Evolutionary conservation across 2,113 vertebrate genomes (phyloP), one percentile per base, ranked within the genome.

Genomic region (Perca fluviatilis): DNA sequence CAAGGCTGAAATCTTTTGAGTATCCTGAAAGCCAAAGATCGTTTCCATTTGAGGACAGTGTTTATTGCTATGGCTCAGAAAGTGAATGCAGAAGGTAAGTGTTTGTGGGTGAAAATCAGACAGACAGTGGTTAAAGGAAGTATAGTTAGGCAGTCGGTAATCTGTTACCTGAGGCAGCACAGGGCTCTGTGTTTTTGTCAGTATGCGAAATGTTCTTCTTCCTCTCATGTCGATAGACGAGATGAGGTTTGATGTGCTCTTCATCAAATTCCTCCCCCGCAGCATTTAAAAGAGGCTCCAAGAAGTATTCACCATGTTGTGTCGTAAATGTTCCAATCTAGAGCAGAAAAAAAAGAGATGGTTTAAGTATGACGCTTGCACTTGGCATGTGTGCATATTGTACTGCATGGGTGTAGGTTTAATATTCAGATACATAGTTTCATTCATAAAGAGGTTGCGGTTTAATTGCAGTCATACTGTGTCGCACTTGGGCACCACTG

Each of bases 241-340:
- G 96, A 91, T 99, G 98, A 66, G 96, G 97, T 91, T 99, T 99
- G 92, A 96, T 98, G 93, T 97, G 95, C 57, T 96, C 96, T 74
- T 99, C 97, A 33, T 97, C 96, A n/a, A 96, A 93, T 77, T 98
- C 96, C 70, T 92, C 90, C 77, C 95, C 98, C 72, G 93, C 96
- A 0, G 88, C 80, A 58, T 91, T 95, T 95, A 98, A 90, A 89
- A 99, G 89, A 57, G 98, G 98, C 87, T 99, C 97, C 95, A 99
- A 88, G 95, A 99, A 98, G 91, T 99, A 99, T 87, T 99, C 97
- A 12, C 97, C 97, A 40, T 96, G 95, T n/a, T 96, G 95, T 16
- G 97, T 95, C 21, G 95, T 97, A 95, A 99, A 98, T 30, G 94
- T 96, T 77, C 93, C 93, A 69, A 93, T 87, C 90, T 95, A 73